phyloP scores from a whole-genome alignment of 2,797 vertebrate genomes.

The Orientallactaga sibirica region DNA sequence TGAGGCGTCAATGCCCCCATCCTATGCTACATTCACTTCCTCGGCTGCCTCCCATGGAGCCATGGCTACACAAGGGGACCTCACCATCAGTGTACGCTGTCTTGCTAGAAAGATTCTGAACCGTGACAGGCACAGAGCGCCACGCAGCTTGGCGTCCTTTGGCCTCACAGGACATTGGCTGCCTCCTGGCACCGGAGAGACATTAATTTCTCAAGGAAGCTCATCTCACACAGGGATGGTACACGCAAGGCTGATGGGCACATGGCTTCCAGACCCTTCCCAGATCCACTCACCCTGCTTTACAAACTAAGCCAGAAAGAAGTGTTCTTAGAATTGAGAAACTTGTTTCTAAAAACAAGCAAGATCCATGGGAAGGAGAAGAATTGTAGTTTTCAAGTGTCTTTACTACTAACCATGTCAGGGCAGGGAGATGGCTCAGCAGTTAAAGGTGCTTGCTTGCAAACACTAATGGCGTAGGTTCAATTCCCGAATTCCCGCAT shows the following conservation, averaged over 20 bases:
- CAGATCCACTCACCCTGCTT: background rate
- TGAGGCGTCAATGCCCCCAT: conserved; percentile 42
- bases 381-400: background rate
- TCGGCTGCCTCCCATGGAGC: conserved; percentile 10
- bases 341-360: background rate
- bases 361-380: background rate
- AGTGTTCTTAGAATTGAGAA: background rate
- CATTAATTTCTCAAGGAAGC: background rate
- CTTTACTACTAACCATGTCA: background rate
- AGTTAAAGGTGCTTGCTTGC: too few relatives aligned
- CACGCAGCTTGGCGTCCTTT: background rate
- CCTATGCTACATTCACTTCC: conserved; percentile 20
- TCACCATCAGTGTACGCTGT: background rate
- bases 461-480: too few relatives aligned
- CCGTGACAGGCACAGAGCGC: too few relatives aligned
- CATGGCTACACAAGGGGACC: conserved; percentile 54
- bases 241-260: background rate
- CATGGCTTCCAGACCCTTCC: background rate
- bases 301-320: background rate
- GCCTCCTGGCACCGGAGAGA: background rate
- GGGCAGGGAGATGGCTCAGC: too few relatives aligned
- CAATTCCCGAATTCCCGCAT: too few relatives aligned
- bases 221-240: background rate
- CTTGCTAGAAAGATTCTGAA: background rate
- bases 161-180: background rate